These are phyloP conservation scores for Neosilurus mollespiculum DNA, from an alignment of 2,797 vertebrate species.

Conservation along the genomic window DNA sequence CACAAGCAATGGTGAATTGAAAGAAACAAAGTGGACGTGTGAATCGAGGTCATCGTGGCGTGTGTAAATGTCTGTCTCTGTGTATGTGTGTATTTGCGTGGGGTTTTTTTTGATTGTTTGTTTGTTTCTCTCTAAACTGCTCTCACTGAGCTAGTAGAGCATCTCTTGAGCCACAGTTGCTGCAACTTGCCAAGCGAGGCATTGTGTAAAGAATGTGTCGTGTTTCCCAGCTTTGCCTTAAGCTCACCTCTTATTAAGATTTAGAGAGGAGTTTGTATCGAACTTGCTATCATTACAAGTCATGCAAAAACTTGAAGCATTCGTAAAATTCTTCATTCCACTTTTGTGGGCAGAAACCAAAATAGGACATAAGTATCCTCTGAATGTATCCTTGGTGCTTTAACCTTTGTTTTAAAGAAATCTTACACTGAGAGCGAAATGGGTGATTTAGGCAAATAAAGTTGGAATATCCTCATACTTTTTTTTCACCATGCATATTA, in stretches of 20 bases:
- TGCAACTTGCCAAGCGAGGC: background rate
- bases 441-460: background rate
- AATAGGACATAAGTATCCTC: background rate
- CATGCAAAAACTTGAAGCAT: background rate
- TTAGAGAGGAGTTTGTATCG: background rate
- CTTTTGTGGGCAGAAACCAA: constrained; percentile 12
- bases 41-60: background rate
- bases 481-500: background rate
- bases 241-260: background rate
- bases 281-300: constrained; percentile 7
- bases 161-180: constrained; percentile 40
- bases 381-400: constrained; percentile 26
- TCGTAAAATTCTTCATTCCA: constrained; percentile 19
- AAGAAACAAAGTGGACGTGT: constrained; percentile 11
- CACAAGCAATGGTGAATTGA: constrained; percentile 48
- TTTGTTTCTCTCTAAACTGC: background rate
- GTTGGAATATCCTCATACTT: background rate
- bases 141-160: constrained; percentile 7
- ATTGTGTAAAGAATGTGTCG: constrained; percentile 3
- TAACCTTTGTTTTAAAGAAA: background rate
- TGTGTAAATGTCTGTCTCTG: background rate
- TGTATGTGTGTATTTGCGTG: background rate
- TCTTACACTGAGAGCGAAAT: background rate
- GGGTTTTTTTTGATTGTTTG: background rate
- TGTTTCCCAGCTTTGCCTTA: constrained; percentile 6